phyloP scores from a whole-genome alignment of 2,888 invertebrate species.

The Himalopsyche japonica region DNA sequence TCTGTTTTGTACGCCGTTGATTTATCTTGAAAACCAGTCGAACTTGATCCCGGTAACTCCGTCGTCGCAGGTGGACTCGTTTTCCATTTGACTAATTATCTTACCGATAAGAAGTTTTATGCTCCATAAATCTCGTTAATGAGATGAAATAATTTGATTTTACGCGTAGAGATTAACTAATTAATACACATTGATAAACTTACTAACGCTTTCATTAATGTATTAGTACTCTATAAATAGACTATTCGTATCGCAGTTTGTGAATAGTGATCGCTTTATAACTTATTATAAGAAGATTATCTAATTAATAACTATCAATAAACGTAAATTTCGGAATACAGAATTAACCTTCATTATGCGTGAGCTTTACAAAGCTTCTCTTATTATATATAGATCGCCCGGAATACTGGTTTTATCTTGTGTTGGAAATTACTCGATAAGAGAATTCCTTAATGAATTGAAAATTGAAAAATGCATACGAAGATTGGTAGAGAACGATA shows the following conservation, averaged over 20 bases:
- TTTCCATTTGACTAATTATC: constrained; percentile 26
- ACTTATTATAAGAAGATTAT: no score
- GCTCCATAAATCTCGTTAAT: constrained; percentile 33
- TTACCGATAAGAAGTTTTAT: constrained; percentile 30
- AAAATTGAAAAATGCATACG: no score
- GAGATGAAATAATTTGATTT: constrained; percentile 32
- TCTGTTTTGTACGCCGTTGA: background rate
- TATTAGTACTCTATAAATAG: background rate
- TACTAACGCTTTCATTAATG: background rate
- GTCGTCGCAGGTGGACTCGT: background rate
- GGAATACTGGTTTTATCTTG: no score
- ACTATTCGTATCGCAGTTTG: background rate
- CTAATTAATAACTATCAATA: no score
- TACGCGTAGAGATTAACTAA: constrained; percentile 33
- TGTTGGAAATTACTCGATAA: no score
- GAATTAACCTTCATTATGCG: no score
- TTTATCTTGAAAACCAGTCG: background rate
- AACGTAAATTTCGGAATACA: no score
- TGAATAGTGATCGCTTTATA: background rate
- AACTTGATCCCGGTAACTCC: background rate
- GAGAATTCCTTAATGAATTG: no score
- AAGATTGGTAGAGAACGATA: no score
- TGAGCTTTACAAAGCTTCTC: no score
- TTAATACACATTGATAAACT: constrained; percentile 30
- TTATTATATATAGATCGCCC: no score